phyloP scores from a whole-genome alignment of 1,140 invertebrate species.

The Aphidius ervi region DNA sequence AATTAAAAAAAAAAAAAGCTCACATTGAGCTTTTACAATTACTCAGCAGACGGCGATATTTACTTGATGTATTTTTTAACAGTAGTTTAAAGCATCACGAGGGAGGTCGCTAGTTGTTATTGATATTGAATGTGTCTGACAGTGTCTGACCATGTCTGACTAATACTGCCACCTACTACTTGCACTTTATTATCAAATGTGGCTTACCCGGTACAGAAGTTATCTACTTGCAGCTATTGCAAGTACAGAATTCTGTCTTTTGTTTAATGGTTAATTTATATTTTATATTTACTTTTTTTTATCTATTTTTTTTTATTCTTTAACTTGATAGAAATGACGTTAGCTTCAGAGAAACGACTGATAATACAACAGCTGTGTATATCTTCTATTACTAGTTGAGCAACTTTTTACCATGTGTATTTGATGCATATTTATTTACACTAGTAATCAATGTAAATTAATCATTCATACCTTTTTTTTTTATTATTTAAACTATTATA shows the following conservation, averaged over 20 bases:
- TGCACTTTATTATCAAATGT: constrained; percentile 1
- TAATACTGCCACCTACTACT: constrained; percentile 47
- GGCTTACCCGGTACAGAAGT: constrained; percentile 43
- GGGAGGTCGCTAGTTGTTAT: constrained; percentile 14
- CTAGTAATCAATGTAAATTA: no score
- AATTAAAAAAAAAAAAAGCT: neutral
- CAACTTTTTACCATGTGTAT: no score
- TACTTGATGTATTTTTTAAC: neutral
- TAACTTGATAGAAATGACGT: constrained; percentile 8
- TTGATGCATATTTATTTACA: no score
- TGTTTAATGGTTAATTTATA: neutral
- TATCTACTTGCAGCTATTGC: constrained; percentile 32
- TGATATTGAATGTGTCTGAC: constrained; percentile 26
- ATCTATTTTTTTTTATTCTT: neutral
- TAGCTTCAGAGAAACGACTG: constrained; percentile 17
- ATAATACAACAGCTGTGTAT: no score
- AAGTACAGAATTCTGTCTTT: constrained; percentile 5
- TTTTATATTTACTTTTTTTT: neutral
- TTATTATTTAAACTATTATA: no score
- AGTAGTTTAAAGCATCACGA: constrained; percentile 16
- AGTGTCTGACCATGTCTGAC: constrained; percentile 36
- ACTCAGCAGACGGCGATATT: neutral
- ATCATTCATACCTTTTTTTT: no score
- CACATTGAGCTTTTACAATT: neutral
- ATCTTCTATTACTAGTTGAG: no score